Percentiles rank a stretch among this genome's conserved stretches.
These are phyloP conservation scores for Brevimyrus niger DNA, from an alignment of 2,113 vertebrate species.

Conservation along the genomic window DNA sequence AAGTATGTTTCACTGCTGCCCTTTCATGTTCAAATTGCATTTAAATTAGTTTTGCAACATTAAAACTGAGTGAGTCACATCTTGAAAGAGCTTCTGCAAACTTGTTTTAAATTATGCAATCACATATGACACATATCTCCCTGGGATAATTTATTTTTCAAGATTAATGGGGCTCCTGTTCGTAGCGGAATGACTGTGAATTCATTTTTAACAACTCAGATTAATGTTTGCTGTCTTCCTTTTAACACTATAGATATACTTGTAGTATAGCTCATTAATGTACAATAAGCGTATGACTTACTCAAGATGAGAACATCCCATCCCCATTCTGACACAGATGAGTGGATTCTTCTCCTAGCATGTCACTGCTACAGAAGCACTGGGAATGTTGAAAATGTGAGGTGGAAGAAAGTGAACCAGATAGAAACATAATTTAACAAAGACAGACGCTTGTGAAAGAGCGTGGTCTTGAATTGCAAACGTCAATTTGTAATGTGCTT, in stretches of 20 bases:
- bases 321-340: not conserved
- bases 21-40: conserved; percentile 44
- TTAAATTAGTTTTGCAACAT: conserved; percentile 45
- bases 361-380: not conserved
- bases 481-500: not conserved
- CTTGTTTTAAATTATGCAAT: conserved; percentile 35
- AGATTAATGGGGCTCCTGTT: conserved; percentile 38
- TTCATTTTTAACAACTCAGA: conserved; percentile 17
- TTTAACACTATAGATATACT: not conserved
- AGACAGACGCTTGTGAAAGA: not conserved
- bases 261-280: not conserved
- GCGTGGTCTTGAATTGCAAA: not conserved
- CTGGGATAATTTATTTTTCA: conserved; percentile 27
- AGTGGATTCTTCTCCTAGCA: not conserved
- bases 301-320: not conserved
- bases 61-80: conserved; percentile 15
- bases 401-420: not conserved
- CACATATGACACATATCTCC: conserved; percentile 10
- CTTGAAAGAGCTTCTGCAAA: conserved; percentile 11
- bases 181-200: conserved; percentile 18
- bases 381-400: not conserved
- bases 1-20: not conserved
- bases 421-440: not conserved
- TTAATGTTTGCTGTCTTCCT: conserved; percentile 31
- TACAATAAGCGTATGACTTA: not conserved